Evolutionary conservation across 1,140 invertebrate genomes (phyloP).

Genomic region (Dendroctonus valens): DNA sequence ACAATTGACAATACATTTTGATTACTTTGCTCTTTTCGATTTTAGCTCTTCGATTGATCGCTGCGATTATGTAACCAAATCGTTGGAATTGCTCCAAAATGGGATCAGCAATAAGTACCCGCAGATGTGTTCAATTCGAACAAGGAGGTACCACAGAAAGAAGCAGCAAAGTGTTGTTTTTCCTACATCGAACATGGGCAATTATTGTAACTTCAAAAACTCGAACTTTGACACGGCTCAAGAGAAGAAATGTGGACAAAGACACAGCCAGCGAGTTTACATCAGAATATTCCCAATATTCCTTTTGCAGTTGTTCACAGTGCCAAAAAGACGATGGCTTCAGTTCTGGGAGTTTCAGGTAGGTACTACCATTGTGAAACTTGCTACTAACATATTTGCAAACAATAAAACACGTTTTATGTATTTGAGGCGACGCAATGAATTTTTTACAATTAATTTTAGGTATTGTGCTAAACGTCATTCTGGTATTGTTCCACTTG

Average conservation of each 20-base stretch:
- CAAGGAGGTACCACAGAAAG: slow-evolving; percentile 15
- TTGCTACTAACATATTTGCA: too few species aligned
- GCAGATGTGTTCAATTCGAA: slow-evolving; percentile 3
- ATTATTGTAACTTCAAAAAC: slow-evolving; percentile 39
- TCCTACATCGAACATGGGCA: slow-evolving; percentile 45
- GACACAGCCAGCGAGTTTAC: slow-evolving; percentile 39
- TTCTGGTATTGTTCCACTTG: too few species aligned
- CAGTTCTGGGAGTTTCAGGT: slow-evolving; percentile 42
- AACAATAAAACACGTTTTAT: too few species aligned
- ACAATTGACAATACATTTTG: too few species aligned
- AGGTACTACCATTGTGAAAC: slow-evolving; percentile 1
- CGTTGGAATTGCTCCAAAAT: slow-evolving; percentile 16
- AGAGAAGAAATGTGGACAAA: slow-evolving; percentile 12
- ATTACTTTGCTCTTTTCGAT: too few species aligned
- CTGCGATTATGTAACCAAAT: too few species aligned
- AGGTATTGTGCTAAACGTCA: too few species aligned
- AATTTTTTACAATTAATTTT: too few species aligned
- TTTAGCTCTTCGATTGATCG: too few species aligned
- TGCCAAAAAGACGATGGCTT: slow-evolving; percentile 44
- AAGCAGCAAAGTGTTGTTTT: slow-evolving; percentile 39
- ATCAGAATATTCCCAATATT: slow-evolving; percentile 44
- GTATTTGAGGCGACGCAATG: too few species aligned
- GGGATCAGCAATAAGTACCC: slow-evolving; percentile 32
- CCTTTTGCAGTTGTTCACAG: slow-evolving; percentile 45
- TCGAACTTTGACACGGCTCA: slow-evolving; percentile 24